phyloP scores from a whole-genome alignment of 1,140 invertebrate species.

The Harlomillsia oculata region DNA sequence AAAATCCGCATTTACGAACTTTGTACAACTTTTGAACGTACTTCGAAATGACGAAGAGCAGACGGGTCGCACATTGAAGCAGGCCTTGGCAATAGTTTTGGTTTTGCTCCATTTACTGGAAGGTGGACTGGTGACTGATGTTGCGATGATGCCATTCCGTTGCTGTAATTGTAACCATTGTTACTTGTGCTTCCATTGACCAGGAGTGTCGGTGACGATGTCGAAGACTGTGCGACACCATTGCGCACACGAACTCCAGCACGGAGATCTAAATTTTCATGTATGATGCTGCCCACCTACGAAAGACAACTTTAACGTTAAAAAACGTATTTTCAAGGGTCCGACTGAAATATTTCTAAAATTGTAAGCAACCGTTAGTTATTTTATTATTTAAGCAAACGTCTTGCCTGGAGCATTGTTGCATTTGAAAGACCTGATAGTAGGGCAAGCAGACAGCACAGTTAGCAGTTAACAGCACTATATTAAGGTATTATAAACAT shows the following conservation, averaged over 20 bases:
- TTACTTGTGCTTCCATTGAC: constrained; percentile 6
- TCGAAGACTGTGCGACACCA: neutral
- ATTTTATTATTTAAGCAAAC: no score
- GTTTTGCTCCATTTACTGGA: no score
- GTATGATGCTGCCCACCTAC: constrained; percentile 19
- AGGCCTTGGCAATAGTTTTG: neutral
- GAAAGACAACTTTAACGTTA: no score
- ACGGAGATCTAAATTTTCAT: constrained; percentile 23
- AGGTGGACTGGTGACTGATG: neutral
- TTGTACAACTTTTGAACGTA: neutral
- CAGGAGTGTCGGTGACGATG: neutral
- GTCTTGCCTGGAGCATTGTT: constrained; percentile 21
- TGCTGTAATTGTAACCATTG: neutral
- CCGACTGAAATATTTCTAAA: no score
- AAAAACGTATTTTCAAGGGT: no score
- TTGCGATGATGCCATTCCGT: neutral
- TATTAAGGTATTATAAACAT: neutral
- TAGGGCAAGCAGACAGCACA: neutral
- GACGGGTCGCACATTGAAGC: constrained; percentile 1
- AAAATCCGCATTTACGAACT: neutral
- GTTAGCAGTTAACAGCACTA: neutral
- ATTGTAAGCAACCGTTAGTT: no score
- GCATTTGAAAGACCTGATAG: constrained; percentile 18
- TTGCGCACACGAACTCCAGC: neutral
- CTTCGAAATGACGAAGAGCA: neutral